Conservation (phyloP, 2,113 vertebrate species). For the Ophthalmolycus amberensis region DNA sequence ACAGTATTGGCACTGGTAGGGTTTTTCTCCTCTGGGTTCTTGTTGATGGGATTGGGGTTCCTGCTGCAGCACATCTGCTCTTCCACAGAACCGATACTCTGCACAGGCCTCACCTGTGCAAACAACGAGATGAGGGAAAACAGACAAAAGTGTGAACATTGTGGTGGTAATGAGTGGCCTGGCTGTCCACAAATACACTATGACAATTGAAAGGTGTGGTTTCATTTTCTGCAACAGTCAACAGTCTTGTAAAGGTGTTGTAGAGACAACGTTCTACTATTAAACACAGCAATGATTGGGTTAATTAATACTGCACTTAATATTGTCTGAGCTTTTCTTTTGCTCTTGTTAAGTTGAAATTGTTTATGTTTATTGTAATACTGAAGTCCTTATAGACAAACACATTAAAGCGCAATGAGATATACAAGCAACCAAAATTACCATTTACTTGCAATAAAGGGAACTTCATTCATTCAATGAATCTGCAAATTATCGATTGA, state of each 20-base stretch:
- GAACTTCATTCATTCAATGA: background rate
- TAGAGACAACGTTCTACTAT: background rate
- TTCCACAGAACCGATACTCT: slow-evolving; percentile 69
- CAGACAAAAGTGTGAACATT: slow-evolving; percentile 24
- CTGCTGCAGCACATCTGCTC: slow-evolving; percentile 34
- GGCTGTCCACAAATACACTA: background rate
- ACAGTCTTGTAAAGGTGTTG: background rate
- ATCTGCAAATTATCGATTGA: background rate
- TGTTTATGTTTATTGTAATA: background rate
- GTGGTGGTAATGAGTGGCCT: background rate
- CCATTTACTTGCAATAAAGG: background rate
- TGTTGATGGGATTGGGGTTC: slow-evolving; percentile 58
- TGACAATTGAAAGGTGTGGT: background rate
- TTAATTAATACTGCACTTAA: background rate
- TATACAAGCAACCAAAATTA: background rate
- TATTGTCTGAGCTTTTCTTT: background rate
- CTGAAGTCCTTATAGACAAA: background rate
- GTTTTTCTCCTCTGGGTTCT: slow-evolving; percentile 78
- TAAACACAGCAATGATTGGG: background rate
- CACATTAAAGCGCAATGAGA: background rate
- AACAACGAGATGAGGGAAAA: slow-evolving; percentile 22
- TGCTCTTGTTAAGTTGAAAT: background rate
- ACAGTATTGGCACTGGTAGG: slow-evolving; percentile 83
- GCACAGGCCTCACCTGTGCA: slow-evolving; percentile 52
- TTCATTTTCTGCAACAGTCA: background rate